These are phyloP conservation scores for Gymnothorax reevesii DNA, from an alignment of 2,797 vertebrate genomes.

Conservation along the genomic window DNA sequence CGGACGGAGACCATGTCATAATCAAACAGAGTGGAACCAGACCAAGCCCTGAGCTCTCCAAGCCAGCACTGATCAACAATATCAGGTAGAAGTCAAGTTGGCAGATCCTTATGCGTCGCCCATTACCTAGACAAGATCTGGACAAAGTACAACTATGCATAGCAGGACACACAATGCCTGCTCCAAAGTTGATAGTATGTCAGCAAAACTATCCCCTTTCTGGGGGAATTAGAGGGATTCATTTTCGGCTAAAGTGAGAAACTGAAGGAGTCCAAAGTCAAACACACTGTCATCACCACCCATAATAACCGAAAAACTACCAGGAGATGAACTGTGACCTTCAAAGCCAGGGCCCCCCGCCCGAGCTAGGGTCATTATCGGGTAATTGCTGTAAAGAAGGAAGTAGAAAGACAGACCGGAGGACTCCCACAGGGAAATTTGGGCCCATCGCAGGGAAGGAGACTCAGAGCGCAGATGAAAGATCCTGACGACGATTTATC, in stretches of 20 bases:
- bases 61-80: conserved; percentile 18
- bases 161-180: conserved; percentile 59
- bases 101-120: conserved; percentile 46
- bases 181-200: conserved; percentile 70
- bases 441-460: conserved; percentile 51
- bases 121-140: conserved; percentile 64
- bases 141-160: conserved; percentile 45
- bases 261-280: conserved; percentile 75
- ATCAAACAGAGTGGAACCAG: not conserved
- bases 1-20: not conserved
- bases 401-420: conserved; percentile 51
- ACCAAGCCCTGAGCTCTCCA: not conserved
- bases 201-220: conserved; percentile 74
- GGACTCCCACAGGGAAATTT: conserved; percentile 44
- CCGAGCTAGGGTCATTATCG: conserved; percentile 52
- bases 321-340: conserved; percentile 77
- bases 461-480: conserved; percentile 53
- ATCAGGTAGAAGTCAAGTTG: conserved; percentile 41
- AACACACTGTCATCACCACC: conserved; percentile 79
- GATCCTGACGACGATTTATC: conserved; percentile 43
- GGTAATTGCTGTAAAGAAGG: conserved; percentile 59
- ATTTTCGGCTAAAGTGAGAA: conserved; percentile 80
- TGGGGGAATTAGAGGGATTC: conserved; percentile 78
- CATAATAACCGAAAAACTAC: conserved; percentile 80
- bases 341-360: conserved; percentile 68